Percentiles rank a stretch among this genome's conserved stretches.
These are phyloP conservation scores for Umimayanthus kanabou DNA, from an alignment of 92 coral and sea anemone species.

Conservation along the genomic window DNA sequence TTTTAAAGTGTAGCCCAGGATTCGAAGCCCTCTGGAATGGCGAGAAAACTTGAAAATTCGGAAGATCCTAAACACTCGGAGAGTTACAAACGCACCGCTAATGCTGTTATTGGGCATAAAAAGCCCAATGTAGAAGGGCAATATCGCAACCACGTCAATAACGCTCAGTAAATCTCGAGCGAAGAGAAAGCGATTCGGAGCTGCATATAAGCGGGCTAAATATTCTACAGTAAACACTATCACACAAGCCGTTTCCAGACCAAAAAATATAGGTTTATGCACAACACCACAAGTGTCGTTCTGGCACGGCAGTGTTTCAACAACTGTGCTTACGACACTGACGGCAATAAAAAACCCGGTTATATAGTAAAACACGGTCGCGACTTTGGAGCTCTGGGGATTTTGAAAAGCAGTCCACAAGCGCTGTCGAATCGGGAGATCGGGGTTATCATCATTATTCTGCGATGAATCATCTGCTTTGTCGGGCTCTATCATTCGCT, in stretches of 20 bases:
- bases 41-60: conserved; percentile 99
- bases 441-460: conserved; percentile 84
- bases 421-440: conserved; percentile 83
- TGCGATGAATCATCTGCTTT: conserved; percentile 92
- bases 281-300: conserved; percentile 76
- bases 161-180: conserved; percentile 95
- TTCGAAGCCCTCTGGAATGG: conserved; percentile 97
- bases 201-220: conserved; percentile 92
- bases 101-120: conserved; percentile 95
- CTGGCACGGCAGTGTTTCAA: conserved; percentile 89
- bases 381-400: conserved; percentile 95
- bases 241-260: conserved; percentile 96
- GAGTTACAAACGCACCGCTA: conserved; percentile 99
- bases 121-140: conserved; percentile 93
- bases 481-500: conserved; percentile 93
- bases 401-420: conserved; percentile 99
- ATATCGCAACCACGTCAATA: conserved; percentile 95
- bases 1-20: conserved; percentile 93
- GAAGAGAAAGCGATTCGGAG: conserved; percentile 90
- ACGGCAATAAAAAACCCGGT: conserved; percentile 98
- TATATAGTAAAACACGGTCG: conserved; percentile 83
- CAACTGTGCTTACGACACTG: conserved; percentile 96
- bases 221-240: conserved; percentile 97
- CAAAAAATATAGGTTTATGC: conserved; percentile 75
- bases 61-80: conserved; percentile 99